Evolutionary conservation across 2,113 vertebrate species (phyloP), one percentile per base, ranked within the genome.

Genomic region (Dipodomys spectabilis): DNA sequence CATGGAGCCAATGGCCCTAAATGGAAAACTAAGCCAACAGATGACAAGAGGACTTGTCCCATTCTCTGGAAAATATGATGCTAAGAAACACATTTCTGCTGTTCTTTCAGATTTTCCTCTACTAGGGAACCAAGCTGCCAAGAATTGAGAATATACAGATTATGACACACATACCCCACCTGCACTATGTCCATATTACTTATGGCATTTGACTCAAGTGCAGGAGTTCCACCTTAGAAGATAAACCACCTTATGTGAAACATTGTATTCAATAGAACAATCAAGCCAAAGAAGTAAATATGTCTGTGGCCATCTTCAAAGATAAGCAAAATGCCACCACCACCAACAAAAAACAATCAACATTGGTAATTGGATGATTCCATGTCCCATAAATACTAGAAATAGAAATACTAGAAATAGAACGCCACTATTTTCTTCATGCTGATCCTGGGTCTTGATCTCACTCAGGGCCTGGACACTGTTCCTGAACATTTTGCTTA

Each of bases 21-120:
- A 96, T 82, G 97, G 95, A 79, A 3, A 57, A 75, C 71, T 75
- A 96, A 96, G 96, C 96, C 97, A 98, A 96, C 10, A 84, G 95
- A 97, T 97, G 98, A 96, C 79, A 96, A 20, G 92, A 97, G 80
- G 92, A 97, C 97, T 97, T 8, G 30, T 90, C 96, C 93, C 91
- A 96, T 96, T 97, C 95, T 96, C 39, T 95, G 97, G 96, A 97
- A 98, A 98, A 80, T 95, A 96, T 90, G 95, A 97, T 97, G 98
- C 98, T 98, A 98, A 98, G 97, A 97, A 98, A 97, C 98, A 98
- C 98, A 98, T 97, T 97, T 97, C 96, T 97, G 93, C 96, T 98
- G 96, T 95, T 97, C 92, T 94, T 97, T 87, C 93, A 96, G 93
- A 92, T 97, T 98, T 98, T 97, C 91, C 95, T 98, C 96, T 97